Base-by-base conservation (phyloP, 2,888 invertebrate species). In the Hirtodrosophila trivittata region DNA sequence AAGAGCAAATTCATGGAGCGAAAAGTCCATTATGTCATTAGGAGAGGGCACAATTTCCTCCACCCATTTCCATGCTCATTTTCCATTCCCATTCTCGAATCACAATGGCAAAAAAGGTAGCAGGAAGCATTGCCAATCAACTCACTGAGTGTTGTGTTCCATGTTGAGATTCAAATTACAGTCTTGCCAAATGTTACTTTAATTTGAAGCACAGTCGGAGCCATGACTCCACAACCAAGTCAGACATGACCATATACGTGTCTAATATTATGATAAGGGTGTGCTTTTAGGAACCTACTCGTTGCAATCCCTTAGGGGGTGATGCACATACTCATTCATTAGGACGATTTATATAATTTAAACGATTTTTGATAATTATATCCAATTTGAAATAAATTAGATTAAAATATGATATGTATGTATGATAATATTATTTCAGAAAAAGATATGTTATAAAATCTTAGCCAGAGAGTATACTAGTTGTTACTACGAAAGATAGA, bases 21-120 rank as follows among this genome's bases (percentile, higher is more conserved):
- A 42, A 78, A 66, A 80, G 72, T 68, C 73, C 87, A 88, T 86
- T 87, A 86, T 88, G 76, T 77, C 84, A 86, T 88, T 86, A 86
- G 75, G 62, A 88, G 72, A 88, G 72, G 49, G 56, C 65, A 60
- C 52, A 69, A 66, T 66, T 65, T 39, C 51, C 62, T 70, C 58
- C n/a, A n/a, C 71, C 75, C 51, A 49, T 55, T 43, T 39, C 46
- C 35, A 51, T 58, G 2, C 18, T 21, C 18, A 2, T 5, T 21
- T 5, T 21, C 2, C 18, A 2, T 21, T 3, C 2, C 18, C 18
- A 21, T 2, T 3, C 18, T 21, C 2, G 5, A 2, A 3, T 3
- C 18, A 21, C 18, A 21, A 21, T 21, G 18, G 18, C 18, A 21
- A 56, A 46, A 58, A 62, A 41, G 52, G 60, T 63, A 54, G 43